phyloP scores from a whole-genome alignment of 1,140 invertebrate species.

The Thaumetopoea pityocampa region DNA sequence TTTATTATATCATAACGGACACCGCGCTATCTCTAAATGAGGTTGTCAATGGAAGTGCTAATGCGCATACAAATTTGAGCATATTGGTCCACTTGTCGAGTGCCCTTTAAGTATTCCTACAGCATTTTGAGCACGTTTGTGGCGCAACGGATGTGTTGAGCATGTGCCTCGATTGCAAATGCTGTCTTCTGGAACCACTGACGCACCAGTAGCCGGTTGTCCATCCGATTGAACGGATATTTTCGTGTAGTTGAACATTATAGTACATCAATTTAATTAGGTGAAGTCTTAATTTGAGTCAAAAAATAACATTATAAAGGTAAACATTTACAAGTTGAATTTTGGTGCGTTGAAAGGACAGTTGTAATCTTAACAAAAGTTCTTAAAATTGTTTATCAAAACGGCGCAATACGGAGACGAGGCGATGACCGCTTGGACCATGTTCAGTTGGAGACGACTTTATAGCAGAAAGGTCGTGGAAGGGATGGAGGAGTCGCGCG shows the following conservation, averaged over 20 bases:
- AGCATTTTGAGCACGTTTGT: slow-evolving; percentile 54
- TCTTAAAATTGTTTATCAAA: slow-evolving; percentile 25
- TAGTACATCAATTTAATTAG: background rate
- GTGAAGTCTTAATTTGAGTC: background rate
- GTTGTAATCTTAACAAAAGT: slow-evolving; percentile 4
- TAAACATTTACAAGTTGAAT: background rate
- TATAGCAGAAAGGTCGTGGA: slow-evolving; percentile 47
- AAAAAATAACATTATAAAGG: background rate
- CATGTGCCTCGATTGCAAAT: slow-evolving; percentile 56
- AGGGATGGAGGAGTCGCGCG: slow-evolving; percentile 36
- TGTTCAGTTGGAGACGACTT: slow-evolving; percentile 68
- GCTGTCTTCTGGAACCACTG: slow-evolving; percentile 27
- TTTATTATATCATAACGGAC: slow-evolving; percentile 58
- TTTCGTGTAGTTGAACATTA: slow-evolving; percentile 2
- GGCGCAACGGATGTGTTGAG: slow-evolving; percentile 55
- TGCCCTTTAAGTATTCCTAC: slow-evolving; percentile 27
- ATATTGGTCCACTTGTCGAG: slow-evolving; percentile 27
- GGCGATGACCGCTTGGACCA: slow-evolving; percentile 70
- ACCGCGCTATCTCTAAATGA: slow-evolving; percentile 33
- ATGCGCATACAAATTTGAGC: slow-evolving; percentile 38
- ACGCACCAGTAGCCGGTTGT: slow-evolving; percentile 40
- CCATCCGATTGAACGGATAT: slow-evolving; percentile 42
- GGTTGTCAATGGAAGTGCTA: slow-evolving; percentile 37
- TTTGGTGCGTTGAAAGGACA: background rate
- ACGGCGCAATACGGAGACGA: slow-evolving; percentile 70